These are phyloP conservation scores for Zelleria hepariella DNA, from an alignment of 2,888 invertebrate genomes.

Conservation along the genomic window DNA sequence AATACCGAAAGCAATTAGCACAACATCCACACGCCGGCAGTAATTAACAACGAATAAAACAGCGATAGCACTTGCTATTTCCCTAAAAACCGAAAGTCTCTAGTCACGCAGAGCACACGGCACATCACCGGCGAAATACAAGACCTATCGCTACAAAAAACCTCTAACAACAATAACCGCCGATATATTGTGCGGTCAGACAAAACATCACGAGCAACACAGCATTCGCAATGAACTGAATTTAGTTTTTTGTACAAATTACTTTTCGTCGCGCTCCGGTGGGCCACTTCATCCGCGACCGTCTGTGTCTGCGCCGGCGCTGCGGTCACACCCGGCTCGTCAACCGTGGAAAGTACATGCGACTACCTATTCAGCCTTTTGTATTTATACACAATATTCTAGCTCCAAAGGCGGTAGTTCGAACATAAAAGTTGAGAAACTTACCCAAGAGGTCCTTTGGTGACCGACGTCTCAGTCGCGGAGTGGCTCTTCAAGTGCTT, in stretches of 20 bases:
- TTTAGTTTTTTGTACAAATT: constrained; percentile 70
- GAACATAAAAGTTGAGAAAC: constrained; percentile 17
- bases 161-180: constrained; percentile 64
- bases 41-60: constrained; percentile 9
- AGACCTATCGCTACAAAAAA: constrained; percentile 51
- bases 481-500: constrained; percentile 43
- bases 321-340: constrained; percentile 31
- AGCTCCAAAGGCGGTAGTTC: constrained; percentile 26
- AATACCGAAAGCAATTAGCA: neutral
- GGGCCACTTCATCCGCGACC: constrained; percentile 53
- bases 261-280: constrained; percentile 68
- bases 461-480: constrained; percentile 28
- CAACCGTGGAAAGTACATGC: constrained; percentile 23
- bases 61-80: constrained; percentile 4
- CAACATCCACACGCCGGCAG: neutral
- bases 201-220: constrained; percentile 67
- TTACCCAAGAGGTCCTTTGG: constrained; percentile 13
- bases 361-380: neutral
- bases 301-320: constrained; percentile 18
- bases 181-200: constrained; percentile 69
- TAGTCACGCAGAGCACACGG: constrained; percentile 40
- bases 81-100: constrained; percentile 33
- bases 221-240: constrained; percentile 67
- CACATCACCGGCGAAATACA: constrained; percentile 60
- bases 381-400: constrained; percentile 8